Evolutionary conservation across 2,888 invertebrate species (phyloP).

Genomic region (Noctua janthina): DNA sequence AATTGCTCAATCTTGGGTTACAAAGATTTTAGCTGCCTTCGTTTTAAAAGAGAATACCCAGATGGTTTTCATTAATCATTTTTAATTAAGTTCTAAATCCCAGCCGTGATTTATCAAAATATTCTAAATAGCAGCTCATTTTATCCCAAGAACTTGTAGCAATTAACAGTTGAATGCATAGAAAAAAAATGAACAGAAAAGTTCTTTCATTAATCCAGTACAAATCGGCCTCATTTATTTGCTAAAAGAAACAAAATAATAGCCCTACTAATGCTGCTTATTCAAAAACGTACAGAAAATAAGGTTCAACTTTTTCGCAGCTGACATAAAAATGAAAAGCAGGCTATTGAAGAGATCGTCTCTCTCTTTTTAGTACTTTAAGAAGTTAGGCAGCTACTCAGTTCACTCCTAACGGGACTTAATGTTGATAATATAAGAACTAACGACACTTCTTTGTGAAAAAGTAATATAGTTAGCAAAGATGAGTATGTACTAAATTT

Average conservation of each 20-base stretch:
- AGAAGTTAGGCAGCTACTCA: slow-evolving; percentile 39
- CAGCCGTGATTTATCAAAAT: not conserved
- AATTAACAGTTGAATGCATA: not conserved
- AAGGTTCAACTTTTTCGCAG: slow-evolving; percentile 20
- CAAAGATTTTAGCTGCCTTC: slow-evolving; percentile 2
- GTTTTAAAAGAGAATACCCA: not conserved
- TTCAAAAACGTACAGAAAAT: slow-evolving; percentile 38
- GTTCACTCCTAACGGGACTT: slow-evolving; percentile 25
- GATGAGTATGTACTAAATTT: slow-evolving; percentile 41
- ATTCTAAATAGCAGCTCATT: not conserved
- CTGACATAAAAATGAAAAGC: slow-evolving; percentile 32
- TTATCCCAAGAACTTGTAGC: not conserved
- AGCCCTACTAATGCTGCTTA: slow-evolving; percentile 7
- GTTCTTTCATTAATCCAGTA: not conserved
- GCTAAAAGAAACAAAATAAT: slow-evolving; percentile 2
- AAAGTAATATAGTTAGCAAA: slow-evolving; percentile 43
- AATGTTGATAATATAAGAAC: slow-evolving; percentile 52
- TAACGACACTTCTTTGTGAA: slow-evolving; percentile 52
- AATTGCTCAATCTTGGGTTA: slow-evolving; percentile 26
- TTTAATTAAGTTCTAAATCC: slow-evolving; percentile 17
- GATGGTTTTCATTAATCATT: slow-evolving; percentile 15
- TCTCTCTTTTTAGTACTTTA: slow-evolving; percentile 46
- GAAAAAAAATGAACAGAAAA: not conserved
- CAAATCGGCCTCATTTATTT: slow-evolving; percentile 9
- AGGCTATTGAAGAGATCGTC: slow-evolving; percentile 12